phyloP scores from a whole-genome alignment of 2,113 vertebrate species.

The Nycticorax nycticorax region DNA sequence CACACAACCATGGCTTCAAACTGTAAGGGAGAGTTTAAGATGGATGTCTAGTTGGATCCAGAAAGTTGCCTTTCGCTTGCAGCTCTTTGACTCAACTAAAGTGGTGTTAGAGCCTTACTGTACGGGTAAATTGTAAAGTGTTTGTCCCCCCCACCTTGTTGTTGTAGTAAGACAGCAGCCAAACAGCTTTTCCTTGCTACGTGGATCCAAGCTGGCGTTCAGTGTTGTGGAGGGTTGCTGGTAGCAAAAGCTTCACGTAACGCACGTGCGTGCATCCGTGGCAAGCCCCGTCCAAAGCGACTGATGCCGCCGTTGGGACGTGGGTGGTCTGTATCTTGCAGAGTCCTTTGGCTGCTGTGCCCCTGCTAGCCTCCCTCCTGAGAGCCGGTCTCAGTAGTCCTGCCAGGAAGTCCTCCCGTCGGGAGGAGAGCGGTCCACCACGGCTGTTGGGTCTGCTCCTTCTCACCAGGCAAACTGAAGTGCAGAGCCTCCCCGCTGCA shows the following conservation, averaged over 20 bases:
- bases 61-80: neutral
- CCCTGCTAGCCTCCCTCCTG: neutral
- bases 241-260: neutral
- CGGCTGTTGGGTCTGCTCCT: neutral
- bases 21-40: neutral
- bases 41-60: neutral
- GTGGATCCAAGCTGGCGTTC: neutral
- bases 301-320: fast-evolving
- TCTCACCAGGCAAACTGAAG: neutral
- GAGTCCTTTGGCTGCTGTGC: neutral
- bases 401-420: neutral
- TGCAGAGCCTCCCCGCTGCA: neutral
- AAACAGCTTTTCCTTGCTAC: neutral
- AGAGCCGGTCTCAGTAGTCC: fast-evolving
- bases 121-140: neutral
- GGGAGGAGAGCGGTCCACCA: fast-evolving
- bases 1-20: fast-evolving
- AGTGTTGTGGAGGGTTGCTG: neutral
- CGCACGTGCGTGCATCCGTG: fast-evolving
- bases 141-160: neutral
- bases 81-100: neutral
- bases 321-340: too few relatives aligned
- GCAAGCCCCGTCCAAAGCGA: too few relatives aligned
- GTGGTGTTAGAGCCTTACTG: neutral
- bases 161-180: neutral